Evolutionary conservation across 1,140 invertebrate species (phyloP), one percentile per base, ranked within the genome.

Genomic region (Papilio polyxenes): DNA sequence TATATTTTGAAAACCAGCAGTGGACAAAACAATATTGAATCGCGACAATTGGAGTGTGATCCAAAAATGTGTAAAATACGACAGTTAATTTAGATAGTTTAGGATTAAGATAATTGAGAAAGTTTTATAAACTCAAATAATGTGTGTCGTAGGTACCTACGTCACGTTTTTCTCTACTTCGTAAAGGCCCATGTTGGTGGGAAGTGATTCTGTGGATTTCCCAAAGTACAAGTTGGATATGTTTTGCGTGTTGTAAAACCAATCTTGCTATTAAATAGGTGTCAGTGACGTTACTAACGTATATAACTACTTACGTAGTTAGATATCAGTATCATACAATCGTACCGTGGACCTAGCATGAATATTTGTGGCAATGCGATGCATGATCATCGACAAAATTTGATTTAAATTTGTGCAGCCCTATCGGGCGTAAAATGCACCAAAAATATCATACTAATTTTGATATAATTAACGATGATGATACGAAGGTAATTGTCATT

Each of bases 191-290:
- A 37, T 31, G 10, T 72, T 72, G 23, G 23, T 40, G 0, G 4
- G 65, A 37, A 72, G 31, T 72, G 65, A 72, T 11, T 15, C 11
- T 7, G 65, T 72, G 65, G 65, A 37, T 37, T 72, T 72, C 13
- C 65, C 65, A 72, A 37, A 37, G 65, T 37, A 17, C 65, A 72
- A 72, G 23, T 72, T 72, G 31, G 13, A 72, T 37, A 72, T 37
- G 13, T 72, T 72, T 65, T 65, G 31, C 37, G 13, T 59, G 13
- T 40, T 72, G 11, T 3, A 7, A 72, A 15, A 72, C 40, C 10
- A 15, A 72, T 72, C 10, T 72, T 72, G 4, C 11, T 37, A 72
- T 20, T 20, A 15, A 37, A 72, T 59, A 20, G n/a, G 23, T 40
- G 65, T 69, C 13, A 69, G 31, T 37, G 9, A 13, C 62, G 3